phyloP scores from a whole-genome alignment of 2,888 invertebrate species.

The Dicranocentrus wangi region DNA sequence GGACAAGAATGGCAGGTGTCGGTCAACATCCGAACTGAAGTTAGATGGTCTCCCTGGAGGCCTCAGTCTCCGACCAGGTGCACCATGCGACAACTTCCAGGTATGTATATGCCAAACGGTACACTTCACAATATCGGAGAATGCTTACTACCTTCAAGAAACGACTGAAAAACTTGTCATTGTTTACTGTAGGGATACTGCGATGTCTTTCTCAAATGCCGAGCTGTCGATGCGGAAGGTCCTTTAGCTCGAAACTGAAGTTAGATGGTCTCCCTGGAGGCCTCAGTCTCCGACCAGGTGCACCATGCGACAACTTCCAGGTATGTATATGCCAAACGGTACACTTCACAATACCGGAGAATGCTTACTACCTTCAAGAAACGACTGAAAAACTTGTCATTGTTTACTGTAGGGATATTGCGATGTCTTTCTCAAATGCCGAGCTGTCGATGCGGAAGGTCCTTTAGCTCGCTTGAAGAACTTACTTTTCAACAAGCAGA shows the following conservation, averaged over 20 bases:
- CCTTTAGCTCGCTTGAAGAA: slow-evolving; percentile 97
- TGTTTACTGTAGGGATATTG: slow-evolving; percentile 91
- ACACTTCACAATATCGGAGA: too few relatives aligned
- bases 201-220: slow-evolving; percentile 98
- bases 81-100: slow-evolving; percentile 99
- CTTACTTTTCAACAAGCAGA: slow-evolving; percentile 91
- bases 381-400: too few relatives aligned
- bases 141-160: too few relatives aligned
- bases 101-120: too few relatives aligned
- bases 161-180: too few relatives aligned
- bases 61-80: slow-evolving; percentile 92
- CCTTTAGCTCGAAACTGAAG: slow-evolving; percentile 93
- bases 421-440: slow-evolving; percentile 98
- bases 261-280: slow-evolving; percentile 84
- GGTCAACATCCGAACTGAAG: slow-evolving; percentile 89
- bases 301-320: slow-evolving; percentile 99
- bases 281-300: slow-evolving; percentile 92
- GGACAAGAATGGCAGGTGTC: slow-evolving; percentile 82
- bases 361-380: too few relatives aligned
- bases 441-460: slow-evolving; percentile 98
- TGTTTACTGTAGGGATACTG: slow-evolving; percentile 91
- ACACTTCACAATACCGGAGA: too few relatives aligned
- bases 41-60: slow-evolving; percentile 84
- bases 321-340: too few relatives aligned
- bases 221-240: slow-evolving; percentile 98